phyloP scores from a whole-genome alignment of 2,113 vertebrate species.

The Columbina picui region DNA sequence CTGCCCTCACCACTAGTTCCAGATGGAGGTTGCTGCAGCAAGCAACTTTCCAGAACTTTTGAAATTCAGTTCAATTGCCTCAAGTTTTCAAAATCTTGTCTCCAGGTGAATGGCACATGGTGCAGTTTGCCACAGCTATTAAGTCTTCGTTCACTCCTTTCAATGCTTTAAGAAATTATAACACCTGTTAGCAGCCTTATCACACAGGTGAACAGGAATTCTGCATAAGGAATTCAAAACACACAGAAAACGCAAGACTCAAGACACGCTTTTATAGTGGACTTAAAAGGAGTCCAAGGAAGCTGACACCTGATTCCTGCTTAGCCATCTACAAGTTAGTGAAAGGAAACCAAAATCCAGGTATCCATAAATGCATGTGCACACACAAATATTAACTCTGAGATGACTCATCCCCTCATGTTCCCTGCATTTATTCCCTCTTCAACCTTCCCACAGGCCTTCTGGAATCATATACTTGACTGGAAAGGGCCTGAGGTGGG shows the following conservation, averaged over 20 bases:
- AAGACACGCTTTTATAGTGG: background rate
- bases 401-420: background rate
- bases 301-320: background rate
- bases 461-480: background rate
- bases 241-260: background rate
- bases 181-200: background rate
- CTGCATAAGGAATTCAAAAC: background rate
- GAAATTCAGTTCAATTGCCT: background rate
- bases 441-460: background rate
- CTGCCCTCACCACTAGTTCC: background rate
- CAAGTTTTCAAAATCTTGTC: background rate
- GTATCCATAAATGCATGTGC: background rate
- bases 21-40: background rate
- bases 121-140: background rate
- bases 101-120: background rate
- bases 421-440: background rate
- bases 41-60: background rate
- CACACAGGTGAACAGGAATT: background rate
- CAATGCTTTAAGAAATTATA: background rate
- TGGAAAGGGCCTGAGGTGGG: background rate
- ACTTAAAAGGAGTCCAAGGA: background rate
- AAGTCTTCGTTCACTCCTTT: background rate
- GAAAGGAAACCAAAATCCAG: background rate
- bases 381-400: background rate
- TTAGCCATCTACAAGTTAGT: background rate